Evolutionary conservation across 2,797 vertebrate species (phyloP).

Genomic region (Naso thynnoides): DNA sequence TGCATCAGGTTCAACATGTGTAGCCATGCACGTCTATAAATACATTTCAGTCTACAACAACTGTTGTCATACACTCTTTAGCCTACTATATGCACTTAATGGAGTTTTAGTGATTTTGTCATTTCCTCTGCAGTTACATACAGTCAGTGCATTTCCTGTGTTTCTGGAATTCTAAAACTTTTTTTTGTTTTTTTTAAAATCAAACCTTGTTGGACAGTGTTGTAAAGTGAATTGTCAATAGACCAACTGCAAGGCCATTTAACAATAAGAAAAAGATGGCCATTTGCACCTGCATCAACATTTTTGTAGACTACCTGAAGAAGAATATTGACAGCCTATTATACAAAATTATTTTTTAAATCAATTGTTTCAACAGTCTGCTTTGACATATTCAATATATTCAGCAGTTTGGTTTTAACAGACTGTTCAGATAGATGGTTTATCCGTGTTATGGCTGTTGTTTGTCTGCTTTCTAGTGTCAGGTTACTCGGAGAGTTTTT

Average conservation of each 20-base stretch:
- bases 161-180: too few relatives aligned
- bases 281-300: too few relatives aligned
- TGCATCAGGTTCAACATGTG: conserved; percentile 36
- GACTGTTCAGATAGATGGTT: conserved; percentile 9
- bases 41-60: neutral
- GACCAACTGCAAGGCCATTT: neutral
- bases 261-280: too few relatives aligned
- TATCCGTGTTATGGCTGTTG: conserved; percentile 50
- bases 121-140: neutral
- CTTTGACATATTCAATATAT: neutral
- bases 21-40: neutral
- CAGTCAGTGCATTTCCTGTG: neutral
- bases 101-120: neutral
- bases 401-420: conserved; percentile 10
- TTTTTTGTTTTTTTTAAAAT: neutral
- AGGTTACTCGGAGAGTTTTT: conserved; percentile 81
- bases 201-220: neutral
- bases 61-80: neutral
- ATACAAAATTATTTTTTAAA: neutral
- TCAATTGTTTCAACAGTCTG: neutral
- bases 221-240: neutral
- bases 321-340: too few relatives aligned
- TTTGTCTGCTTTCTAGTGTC: conserved; percentile 75
- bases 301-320: too few relatives aligned
- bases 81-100: conserved; percentile 50